phyloP scores from a whole-genome alignment of 1,140 invertebrate species.

The Batillaria attramentaria region DNA sequence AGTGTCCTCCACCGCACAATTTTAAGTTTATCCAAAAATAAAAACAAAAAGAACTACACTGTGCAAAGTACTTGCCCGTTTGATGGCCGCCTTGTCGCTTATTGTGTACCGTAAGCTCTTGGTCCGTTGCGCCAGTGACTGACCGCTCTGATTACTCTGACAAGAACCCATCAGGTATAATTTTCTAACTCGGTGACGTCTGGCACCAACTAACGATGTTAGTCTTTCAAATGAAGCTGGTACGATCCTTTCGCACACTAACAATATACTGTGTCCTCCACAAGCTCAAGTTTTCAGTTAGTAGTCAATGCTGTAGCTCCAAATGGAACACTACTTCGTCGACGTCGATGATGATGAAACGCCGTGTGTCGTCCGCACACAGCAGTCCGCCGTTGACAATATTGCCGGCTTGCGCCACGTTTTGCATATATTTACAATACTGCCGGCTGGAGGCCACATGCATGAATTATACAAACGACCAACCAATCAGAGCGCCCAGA shows the following conservation, averaged over 20 bases:
- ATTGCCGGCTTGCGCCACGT: background rate
- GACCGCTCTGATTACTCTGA: constrained; percentile 26
- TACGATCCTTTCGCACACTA: too few species aligned
- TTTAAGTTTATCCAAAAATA: too few species aligned
- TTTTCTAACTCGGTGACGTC: background rate
- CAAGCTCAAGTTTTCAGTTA: background rate
- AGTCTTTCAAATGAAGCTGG: too few species aligned
- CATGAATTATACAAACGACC: background rate
- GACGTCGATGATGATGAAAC: background rate
- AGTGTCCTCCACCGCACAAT: too few species aligned
- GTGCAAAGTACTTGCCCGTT: constrained; percentile 25
- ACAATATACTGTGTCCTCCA: background rate
- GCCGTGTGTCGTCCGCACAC: background rate
- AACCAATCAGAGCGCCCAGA: background rate
- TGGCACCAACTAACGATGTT: too few species aligned
- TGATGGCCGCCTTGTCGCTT: constrained; percentile 27
- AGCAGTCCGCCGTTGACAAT: too few species aligned
- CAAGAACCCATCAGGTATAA: constrained; percentile 26
- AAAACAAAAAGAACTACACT: too few species aligned
- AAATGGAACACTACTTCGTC: background rate
- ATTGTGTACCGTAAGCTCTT: constrained; percentile 32
- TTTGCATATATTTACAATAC: background rate
- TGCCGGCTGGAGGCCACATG: background rate
- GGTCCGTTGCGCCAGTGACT: constrained; percentile 23
- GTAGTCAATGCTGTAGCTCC: too few species aligned